Percentiles rank a stretch among this genome's conserved stretches.
Evolutionary conservation across 2,113 vertebrate genomes (phyloP).

Genomic region (Monopterus albus): DNA sequence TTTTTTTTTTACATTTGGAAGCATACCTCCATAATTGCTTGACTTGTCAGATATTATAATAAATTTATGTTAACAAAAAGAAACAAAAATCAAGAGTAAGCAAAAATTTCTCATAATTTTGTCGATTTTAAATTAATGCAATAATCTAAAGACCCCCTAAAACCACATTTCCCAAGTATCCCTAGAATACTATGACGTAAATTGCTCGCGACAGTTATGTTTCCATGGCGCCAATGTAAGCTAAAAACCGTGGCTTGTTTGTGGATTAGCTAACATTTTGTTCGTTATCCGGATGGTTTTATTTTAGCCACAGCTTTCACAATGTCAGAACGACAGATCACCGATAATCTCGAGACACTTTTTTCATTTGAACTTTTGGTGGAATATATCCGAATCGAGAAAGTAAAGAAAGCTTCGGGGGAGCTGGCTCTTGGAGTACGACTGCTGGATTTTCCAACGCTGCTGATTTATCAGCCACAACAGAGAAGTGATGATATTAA

Average conservation of each 20-base stretch:
- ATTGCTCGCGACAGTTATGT: slow-evolving; percentile 63
- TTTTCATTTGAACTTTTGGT: slow-evolving; percentile 89
- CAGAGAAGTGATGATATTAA: background rate
- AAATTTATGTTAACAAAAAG: too few species aligned
- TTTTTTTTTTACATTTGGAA: too few species aligned
- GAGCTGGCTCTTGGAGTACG: slow-evolving; percentile 84
- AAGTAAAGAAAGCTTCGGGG: slow-evolving; percentile 24
- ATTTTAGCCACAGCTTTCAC: background rate
- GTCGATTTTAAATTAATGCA: background rate
- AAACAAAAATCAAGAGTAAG: too few species aligned
- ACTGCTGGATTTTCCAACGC: slow-evolving; percentile 88
- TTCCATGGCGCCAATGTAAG: slow-evolving; percentile 70
- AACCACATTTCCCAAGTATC: slow-evolving; percentile 53
- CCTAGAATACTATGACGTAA: slow-evolving; percentile 31
- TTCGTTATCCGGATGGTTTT: background rate
- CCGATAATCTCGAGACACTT: slow-evolving; percentile 66
- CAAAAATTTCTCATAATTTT: too few species aligned
- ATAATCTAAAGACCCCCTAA: accelerated
- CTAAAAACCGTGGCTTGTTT: background rate
- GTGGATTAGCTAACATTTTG: slow-evolving; percentile 11
- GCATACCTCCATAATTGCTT: too few species aligned
- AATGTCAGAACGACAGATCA: slow-evolving; percentile 49
- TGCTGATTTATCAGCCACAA: slow-evolving; percentile 81
- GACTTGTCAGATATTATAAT: too few species aligned
- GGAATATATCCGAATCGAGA: slow-evolving; percentile 78